These are phyloP conservation scores for Frieseomelitta varia DNA, from an alignment of 1,140 invertebrate species.

Conservation along the genomic window DNA sequence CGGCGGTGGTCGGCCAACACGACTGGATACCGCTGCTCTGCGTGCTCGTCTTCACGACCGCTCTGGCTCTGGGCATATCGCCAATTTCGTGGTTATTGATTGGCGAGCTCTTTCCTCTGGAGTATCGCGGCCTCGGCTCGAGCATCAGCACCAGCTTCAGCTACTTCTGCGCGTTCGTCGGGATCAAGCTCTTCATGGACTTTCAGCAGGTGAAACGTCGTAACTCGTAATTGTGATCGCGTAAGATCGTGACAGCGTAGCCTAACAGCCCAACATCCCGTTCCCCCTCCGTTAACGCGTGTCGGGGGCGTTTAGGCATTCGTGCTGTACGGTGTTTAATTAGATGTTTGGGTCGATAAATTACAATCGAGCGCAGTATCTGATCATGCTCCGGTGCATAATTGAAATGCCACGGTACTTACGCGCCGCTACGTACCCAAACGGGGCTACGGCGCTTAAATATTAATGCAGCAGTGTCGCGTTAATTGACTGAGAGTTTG, in stretches of 20 bases:
- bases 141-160: constrained; percentile 92
- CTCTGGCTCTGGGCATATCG: constrained; percentile 93
- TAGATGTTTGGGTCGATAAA: not conserved
- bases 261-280: not conserved
- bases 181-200: constrained; percentile 93
- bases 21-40: constrained; percentile 93
- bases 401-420: not conserved
- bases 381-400: not conserved
- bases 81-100: constrained; percentile 94
- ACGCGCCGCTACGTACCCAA: not conserved
- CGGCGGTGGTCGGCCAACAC: constrained; percentile 81
- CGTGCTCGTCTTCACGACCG: constrained; percentile 91
- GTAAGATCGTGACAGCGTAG: not conserved
- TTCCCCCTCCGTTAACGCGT: not conserved
- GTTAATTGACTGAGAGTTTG: not conserved
- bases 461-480: not conserved
- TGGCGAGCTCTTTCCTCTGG: constrained; percentile 93
- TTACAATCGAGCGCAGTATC: not conserved
- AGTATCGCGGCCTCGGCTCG: constrained; percentile 91
- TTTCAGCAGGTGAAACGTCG: constrained; percentile 84
- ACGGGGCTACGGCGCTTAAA: not conserved
- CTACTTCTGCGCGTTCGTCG: constrained; percentile 93
- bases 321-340: not conserved
- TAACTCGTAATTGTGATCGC: not conserved
- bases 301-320: not conserved